A percentile compares a stretch with the other conserved stretches of the same genome.
Evolutionary conservation across 2,113 vertebrate genomes (phyloP).

Genomic region (Tetraodon nigroviridis): DNA sequence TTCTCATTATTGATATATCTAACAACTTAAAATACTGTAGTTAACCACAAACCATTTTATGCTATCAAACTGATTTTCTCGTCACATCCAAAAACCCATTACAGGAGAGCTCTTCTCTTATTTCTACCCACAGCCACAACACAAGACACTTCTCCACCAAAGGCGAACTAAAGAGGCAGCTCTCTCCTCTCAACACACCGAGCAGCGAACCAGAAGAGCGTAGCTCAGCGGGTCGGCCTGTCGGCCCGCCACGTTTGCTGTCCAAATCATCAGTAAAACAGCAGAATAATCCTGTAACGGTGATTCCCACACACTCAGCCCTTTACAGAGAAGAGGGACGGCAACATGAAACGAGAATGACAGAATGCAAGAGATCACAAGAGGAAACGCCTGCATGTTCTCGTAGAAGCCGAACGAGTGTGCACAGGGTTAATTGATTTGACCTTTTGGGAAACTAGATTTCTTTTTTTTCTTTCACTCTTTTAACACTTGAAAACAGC

Average conservation of each 20-base stretch:
- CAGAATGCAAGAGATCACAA: no score
- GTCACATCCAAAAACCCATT: slow-evolving; percentile 72
- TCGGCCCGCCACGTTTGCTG: neutral
- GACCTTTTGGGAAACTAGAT: no score
- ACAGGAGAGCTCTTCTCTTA: slow-evolving; percentile 50
- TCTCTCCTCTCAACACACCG: slow-evolving; percentile 58
- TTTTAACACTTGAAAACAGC: no score
- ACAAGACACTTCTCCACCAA: slow-evolving; percentile 68
- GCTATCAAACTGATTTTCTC: slow-evolving; percentile 66
- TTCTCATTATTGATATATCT: slow-evolving; percentile 80
- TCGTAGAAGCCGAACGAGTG: no score
- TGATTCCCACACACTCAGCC: no score
- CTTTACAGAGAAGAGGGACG: no score
- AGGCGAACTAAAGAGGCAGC: slow-evolving; percentile 55
- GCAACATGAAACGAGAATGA: no score
- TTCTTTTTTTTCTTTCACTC: no score
- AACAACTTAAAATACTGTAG: slow-evolving; percentile 75
- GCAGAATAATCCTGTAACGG: neutral
- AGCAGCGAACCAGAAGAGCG: neutral
- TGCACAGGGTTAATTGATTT: no score
- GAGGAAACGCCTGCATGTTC: no score
- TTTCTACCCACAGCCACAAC: slow-evolving; percentile 63
- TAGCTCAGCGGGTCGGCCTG: no score
- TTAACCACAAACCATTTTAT: slow-evolving; percentile 71
- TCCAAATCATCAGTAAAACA: neutral